Evolutionary conservation across 2,888 invertebrate genomes (phyloP).

Genomic region (Geophilus truncorum): DNA sequence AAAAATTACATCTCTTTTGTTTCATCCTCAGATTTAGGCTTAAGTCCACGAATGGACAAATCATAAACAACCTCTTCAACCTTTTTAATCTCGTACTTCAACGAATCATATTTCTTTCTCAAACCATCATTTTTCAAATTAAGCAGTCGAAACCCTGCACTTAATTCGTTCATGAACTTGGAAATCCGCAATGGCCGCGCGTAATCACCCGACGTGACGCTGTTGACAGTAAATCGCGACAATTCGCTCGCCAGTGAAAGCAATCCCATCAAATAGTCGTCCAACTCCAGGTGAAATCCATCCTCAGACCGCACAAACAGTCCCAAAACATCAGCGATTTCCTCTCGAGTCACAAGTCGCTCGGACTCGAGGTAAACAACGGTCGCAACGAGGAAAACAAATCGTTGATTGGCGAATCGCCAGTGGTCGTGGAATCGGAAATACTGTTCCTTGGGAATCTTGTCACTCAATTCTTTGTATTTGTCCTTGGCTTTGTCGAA

Average conservation of each 20-base stretch:
- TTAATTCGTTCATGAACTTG: conserved; percentile 76
- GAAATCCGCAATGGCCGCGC: conserved; percentile 74
- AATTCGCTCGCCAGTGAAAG: conserved; percentile 72
- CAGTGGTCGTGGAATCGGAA: conserved; percentile 85
- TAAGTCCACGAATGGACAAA: conserved; percentile 70
- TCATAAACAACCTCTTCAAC: conserved; percentile 89
- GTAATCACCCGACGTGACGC: conserved; percentile 67
- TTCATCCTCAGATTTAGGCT: conserved; percentile 15
- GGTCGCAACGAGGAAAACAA: conserved; percentile 71
- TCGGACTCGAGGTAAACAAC: conserved; percentile 75
- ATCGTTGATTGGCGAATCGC: conserved; percentile 72
- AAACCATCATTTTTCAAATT: conserved; percentile 88
- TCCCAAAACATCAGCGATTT: conserved; percentile 70
- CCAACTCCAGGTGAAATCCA: conserved; percentile 85
- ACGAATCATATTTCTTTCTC: conserved; percentile 55
- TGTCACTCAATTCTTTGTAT: conserved; percentile 59
- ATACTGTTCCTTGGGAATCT: conserved; percentile 71
- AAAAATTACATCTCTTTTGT: neutral
- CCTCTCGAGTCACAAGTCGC: conserved; percentile 65
- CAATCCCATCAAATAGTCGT: conserved; percentile 82
- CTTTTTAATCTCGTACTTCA: conserved; percentile 81
- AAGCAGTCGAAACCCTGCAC: conserved; percentile 80
- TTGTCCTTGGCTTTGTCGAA: conserved; percentile 63
- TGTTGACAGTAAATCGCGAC: conserved; percentile 49
- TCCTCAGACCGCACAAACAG: conserved; percentile 60